These are phyloP conservation scores for Lacerta viridis DNA, from an alignment of 2,797 vertebrate genomes.

Conservation along the genomic window DNA sequence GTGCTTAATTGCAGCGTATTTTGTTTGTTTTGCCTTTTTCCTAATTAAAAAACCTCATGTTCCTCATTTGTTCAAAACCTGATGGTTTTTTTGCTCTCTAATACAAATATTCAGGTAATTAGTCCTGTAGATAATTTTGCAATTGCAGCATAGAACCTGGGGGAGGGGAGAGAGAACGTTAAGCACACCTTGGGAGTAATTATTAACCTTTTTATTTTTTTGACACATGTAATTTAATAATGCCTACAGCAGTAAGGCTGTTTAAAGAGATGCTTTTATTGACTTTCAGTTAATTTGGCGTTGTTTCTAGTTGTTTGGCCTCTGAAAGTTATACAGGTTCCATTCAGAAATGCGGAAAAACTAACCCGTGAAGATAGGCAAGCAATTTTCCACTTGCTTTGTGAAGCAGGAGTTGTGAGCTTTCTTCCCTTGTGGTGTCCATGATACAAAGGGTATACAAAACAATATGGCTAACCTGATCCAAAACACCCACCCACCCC, in stretches of 20 bases:
- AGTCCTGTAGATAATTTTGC: constrained; percentile 20
- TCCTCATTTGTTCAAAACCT: constrained; percentile 11
- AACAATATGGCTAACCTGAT: too few relatives aligned
- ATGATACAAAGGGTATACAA: not conserved
- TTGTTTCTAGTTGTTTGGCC: not conserved
- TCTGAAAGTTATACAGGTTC: not conserved
- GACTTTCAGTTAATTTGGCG: not conserved
- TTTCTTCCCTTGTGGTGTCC: not conserved
- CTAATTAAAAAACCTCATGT: not conserved
- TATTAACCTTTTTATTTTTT: not conserved
- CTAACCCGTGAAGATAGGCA: not conserved
- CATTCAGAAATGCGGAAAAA: not conserved
- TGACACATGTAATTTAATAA: not conserved
- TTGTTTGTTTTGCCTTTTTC: constrained; percentile 2
- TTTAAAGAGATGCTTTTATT: not conserved
- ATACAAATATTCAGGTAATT: constrained; percentile 16
- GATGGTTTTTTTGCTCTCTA: not conserved
- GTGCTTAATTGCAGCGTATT: not conserved
- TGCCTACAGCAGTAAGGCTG: not conserved
- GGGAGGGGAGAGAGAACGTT: not conserved
- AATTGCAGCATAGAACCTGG: not conserved
- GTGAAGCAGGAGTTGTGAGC: too few relatives aligned
- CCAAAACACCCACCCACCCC: too few relatives aligned
- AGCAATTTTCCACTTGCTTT: not conserved
- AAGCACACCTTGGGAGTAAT: not conserved